Conservation (phyloP, 30 jellyfish, hydroid and myxozoan species). For the Aurelia aurita region DNA sequence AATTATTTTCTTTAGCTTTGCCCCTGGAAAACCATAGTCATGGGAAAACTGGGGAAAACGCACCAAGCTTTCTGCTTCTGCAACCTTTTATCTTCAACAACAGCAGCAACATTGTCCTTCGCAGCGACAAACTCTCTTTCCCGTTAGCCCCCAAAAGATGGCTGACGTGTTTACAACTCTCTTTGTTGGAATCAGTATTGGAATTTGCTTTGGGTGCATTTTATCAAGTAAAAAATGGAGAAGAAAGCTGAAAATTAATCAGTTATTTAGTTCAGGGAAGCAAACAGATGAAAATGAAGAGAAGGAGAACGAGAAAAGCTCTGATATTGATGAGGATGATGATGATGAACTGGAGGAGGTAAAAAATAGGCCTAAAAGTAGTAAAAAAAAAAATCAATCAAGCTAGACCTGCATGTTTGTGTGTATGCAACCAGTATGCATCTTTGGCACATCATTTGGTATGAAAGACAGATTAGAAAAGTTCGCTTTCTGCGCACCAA, state of each 20-base stretch:
- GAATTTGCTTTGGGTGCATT: constrained; percentile 39
- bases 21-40: too few relatives aligned
- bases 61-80: too few relatives aligned
- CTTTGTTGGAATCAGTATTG: constrained; percentile 41
- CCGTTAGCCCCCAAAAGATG: constrained; percentile 1
- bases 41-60: too few relatives aligned
- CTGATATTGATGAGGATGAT: constrained; percentile 24
- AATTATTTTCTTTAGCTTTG: too few relatives aligned
- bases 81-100: too few relatives aligned
- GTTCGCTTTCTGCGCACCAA: too few relatives aligned
- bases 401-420: too few relatives aligned
- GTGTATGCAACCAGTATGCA: too few relatives aligned
- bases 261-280: background rate
- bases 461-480: too few relatives aligned
- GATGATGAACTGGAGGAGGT: constrained; percentile 15
- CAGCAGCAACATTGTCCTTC: background rate
- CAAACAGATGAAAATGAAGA: background rate
- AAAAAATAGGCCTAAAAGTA: too few relatives aligned
- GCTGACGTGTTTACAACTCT: constrained; percentile 58
- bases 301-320: background rate
- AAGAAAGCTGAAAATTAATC: background rate
- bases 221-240: constrained; percentile 11
- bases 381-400: background rate
- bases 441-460: too few relatives aligned
- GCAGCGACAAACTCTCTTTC: background rate